phyloP scores from a whole-genome alignment of 1,140 invertebrate genomes.

The Lepidurus couesii region DNA sequence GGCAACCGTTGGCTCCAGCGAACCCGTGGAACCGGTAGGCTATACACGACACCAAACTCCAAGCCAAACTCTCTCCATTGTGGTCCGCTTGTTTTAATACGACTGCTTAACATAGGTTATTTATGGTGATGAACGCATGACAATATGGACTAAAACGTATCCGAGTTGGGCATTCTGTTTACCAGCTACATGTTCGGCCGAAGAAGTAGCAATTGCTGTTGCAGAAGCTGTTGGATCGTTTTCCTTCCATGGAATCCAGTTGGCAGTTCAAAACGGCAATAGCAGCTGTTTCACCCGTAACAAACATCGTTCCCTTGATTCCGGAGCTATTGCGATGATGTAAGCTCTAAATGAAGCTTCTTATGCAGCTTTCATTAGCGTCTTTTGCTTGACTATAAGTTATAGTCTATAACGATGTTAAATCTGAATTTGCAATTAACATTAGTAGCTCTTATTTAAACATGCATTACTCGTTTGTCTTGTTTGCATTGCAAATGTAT shows the following conservation, averaged over 20 bases:
- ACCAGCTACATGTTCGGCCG: neutral
- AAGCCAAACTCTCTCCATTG: no score
- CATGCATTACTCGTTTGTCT: no score
- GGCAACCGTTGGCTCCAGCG: neutral
- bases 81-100: no score
- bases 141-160: neutral
- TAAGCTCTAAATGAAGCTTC: neutral
- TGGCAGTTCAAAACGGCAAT: neutral
- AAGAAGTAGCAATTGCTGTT: neutral
- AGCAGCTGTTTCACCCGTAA: neutral
- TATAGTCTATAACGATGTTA: no score
- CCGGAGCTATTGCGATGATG: neutral
- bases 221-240: neutral
- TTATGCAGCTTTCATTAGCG: no score
- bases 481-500: no score
- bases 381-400: no score
- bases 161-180: neutral
- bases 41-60: neutral
- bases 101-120: neutral
- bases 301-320: neutral
- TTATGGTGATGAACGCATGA: neutral
- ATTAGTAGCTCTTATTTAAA: no score
- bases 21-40: neutral
- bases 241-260: neutral
- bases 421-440: no score